Percentiles rank a stretch among this genome's conserved stretches.
Conservation (phyloP, 1,140 invertebrate species). For the Zeugodacus cucurbitae region DNA sequence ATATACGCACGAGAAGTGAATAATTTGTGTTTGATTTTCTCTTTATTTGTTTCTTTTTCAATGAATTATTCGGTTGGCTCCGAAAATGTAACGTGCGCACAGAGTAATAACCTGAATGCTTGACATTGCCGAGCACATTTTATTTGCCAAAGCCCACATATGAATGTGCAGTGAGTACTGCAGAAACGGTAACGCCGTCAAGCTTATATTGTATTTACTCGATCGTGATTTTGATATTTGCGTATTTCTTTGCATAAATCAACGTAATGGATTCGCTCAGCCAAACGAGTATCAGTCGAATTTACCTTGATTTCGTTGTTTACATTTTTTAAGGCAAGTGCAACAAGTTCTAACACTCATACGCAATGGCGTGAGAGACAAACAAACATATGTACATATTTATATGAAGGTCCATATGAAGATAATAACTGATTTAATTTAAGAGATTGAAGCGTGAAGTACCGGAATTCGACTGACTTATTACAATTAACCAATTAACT, state of each 20-base stretch:
- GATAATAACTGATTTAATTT: not conserved
- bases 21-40: not conserved
- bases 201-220: too few species aligned
- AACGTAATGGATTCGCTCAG: not conserved
- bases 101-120: slow-evolving; percentile 11
- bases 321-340: not conserved
- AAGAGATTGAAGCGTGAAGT: not conserved
- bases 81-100: not conserved
- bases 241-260: not conserved
- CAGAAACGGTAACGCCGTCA: not conserved
- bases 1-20: not conserved
- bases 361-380: not conserved
- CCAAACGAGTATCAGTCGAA: not conserved
- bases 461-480: not conserved
- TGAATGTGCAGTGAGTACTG: not conserved
- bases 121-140: slow-evolving; percentile 6
- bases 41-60: not conserved
- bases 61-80: not conserved
- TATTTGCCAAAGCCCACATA: too few species aligned
- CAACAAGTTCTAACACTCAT: not conserved
- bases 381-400: not conserved
- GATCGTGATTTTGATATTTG: too few species aligned
- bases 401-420: not conserved
- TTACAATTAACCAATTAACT: not conserved
- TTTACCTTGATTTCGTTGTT: slow-evolving; percentile 28